A percentile compares a stretch with the other conserved stretches of the same genome.
These are phyloP conservation scores for Pseudopleuronectes americanus DNA, from an alignment of 2,797 vertebrate species.

Conservation along the genomic window DNA sequence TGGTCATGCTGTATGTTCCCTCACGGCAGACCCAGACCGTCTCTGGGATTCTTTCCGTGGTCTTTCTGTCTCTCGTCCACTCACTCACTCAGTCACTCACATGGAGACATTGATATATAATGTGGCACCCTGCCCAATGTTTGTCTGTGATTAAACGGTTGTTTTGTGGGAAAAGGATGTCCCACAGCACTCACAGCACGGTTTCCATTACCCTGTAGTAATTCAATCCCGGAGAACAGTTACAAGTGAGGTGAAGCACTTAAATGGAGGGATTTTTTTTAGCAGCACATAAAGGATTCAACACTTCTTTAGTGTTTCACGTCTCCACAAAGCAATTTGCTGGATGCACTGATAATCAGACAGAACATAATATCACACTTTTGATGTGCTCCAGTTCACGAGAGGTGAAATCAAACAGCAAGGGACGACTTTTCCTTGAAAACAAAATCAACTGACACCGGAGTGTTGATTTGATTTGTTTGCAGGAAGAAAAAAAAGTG, in stretches of 20 bases:
- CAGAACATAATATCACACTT: conserved; percentile 3
- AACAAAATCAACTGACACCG: conserved; percentile 25
- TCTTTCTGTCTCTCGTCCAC: conserved; percentile 49
- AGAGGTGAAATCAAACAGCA: neutral
- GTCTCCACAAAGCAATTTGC: conserved; percentile 20
- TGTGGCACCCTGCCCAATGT: conserved; percentile 65
- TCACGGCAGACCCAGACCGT: neutral
- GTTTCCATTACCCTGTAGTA: conserved; percentile 78
- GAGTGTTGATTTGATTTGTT: conserved; percentile 70
- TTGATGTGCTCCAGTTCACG: neutral
- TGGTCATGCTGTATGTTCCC: neutral
- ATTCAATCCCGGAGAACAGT: conserved; percentile 71
- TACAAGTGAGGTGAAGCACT: conserved; percentile 69
- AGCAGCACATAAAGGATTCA: conserved; percentile 49
- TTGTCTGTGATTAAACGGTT: conserved; percentile 82
- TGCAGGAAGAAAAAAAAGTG: conserved; percentile 34
- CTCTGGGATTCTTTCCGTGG: conserved; percentile 13
- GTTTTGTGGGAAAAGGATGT: conserved; percentile 80
- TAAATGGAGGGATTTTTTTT: conserved; percentile 49
- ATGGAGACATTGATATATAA: conserved; percentile 54
- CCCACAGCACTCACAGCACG: conserved; percentile 79
- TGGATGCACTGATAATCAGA: conserved; percentile 5
- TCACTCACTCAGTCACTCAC: conserved; percentile 56
- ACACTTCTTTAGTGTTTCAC: conserved; percentile 28
- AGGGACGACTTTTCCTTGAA: conserved; percentile 19